These are phyloP conservation scores for Drosophila melanica DNA, from an alignment of 1,140 invertebrate species.

Conservation along the genomic window DNA sequence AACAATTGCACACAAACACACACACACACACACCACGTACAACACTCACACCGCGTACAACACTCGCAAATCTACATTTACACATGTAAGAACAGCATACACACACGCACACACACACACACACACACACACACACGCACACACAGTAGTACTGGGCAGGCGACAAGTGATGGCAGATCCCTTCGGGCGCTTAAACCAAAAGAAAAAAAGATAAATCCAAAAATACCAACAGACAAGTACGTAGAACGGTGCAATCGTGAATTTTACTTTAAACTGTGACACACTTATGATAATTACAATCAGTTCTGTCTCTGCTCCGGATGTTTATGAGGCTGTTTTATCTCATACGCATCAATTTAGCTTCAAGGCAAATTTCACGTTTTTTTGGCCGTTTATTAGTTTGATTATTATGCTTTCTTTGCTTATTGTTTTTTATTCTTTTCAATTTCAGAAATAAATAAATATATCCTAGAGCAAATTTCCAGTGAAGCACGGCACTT, in stretches of 20 bases:
- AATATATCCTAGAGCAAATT: too few relatives aligned
- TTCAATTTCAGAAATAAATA: background rate
- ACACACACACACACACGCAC: conserved; percentile 1
- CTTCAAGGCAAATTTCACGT: background rate
- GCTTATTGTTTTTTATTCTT: background rate
- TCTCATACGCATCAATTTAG: conserved; percentile 4
- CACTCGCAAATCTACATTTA: conserved; percentile 27
- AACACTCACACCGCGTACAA: conserved; percentile 14
- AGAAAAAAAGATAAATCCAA: conserved; percentile 1
- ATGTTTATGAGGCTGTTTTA: background rate
- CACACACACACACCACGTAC: conserved; percentile 10
- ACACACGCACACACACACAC: background rate
- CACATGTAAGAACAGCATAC: conserved; percentile 24
- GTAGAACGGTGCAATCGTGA: conserved; percentile 18
- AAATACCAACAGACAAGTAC: conserved; percentile 14
- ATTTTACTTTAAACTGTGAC: conserved; percentile 42
- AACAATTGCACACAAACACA: conserved; percentile 34
- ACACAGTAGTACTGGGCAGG: conserved; percentile 27
- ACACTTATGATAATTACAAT: conserved; percentile 28
- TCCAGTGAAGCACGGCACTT: too few relatives aligned
- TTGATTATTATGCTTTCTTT: too few relatives aligned
- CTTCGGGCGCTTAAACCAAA: conserved; percentile 26
- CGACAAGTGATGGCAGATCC: conserved; percentile 46
- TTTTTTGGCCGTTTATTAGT: background rate
- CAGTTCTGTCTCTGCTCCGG: background rate